Base-by-base conservation (phyloP, 2,888 invertebrate species). In the Andricus quercusramuli region DNA sequence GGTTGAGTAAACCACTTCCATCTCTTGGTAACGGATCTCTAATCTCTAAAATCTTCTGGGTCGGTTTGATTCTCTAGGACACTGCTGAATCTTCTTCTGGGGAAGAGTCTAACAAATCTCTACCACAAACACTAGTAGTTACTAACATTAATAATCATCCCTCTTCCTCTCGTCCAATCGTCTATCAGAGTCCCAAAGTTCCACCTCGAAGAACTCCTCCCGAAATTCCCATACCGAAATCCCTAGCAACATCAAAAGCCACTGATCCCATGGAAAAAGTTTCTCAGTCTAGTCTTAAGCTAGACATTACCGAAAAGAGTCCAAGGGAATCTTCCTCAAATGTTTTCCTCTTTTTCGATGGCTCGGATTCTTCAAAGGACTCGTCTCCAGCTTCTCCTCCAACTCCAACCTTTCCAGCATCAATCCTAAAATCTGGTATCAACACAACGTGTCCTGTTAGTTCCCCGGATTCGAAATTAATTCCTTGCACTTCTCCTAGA, bases 31-130 rank as follows among this genome's bases (percentile, higher is more conserved):
- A 85, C 65, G 89, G 90, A 88, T 80, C 82, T 83, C 83, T n/a
- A 56, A 32, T 74, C 37, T 56, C 32, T 74, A 56, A 83, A 85
- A 85, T 84, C 84, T 88, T 84, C 89, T 86, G 90, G 78, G 84
- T 85, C 83, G 82, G 83, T 87, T 81, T 89, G 88, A 86, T 90
- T 91, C 89, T 90, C 85, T 90, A 92, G 92, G 92, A 88, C 88
- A 92, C 91, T 88, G 92, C 92, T 91, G 92, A 90, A 81, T 88
- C 87, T 89, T 85, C 87, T 88, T 88, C 90, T 89, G 92, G 90
- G 88, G 88, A 88, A 87, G 88, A 90, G 84, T 89, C 88, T 91
- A 91, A 90, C 86, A 90, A 90, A 89, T 85, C 85, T 82, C 87
- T 87, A 84, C 82, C 87, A 83, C 85, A 88, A 80, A 83, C 85